Evolutionary conservation across 1,140 invertebrate species (phyloP).

Genomic region (Drosophila lacertosa): DNA sequence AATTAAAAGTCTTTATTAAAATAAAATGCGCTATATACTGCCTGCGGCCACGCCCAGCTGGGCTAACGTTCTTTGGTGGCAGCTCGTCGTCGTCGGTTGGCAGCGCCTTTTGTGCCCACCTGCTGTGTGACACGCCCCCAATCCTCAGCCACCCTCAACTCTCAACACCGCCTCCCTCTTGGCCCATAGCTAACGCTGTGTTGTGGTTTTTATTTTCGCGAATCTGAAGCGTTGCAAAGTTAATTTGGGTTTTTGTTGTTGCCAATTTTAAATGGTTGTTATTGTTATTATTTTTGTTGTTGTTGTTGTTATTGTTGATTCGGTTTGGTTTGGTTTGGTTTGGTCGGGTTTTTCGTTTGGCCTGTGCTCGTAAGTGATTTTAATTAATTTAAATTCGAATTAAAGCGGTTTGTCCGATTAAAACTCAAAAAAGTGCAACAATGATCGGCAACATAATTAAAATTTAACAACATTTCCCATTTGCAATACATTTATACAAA

Average conservation of each 20-base stretch:
- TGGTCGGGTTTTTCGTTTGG: conserved; percentile 52
- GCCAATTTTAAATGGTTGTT: conserved; percentile 53
- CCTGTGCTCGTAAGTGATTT: conserved; percentile 70
- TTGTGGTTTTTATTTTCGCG: conserved; percentile 59
- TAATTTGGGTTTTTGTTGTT: conserved; percentile 73
- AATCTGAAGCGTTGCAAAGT: conserved; percentile 72
- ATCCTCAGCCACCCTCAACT: background rate
- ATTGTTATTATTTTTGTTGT: conserved; percentile 28
- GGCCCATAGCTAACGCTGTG: conserved; percentile 17
- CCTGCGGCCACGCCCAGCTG: conserved; percentile 38
- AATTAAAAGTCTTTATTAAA: conserved; percentile 83
- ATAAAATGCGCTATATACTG: conserved; percentile 73
- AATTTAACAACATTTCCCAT: conserved; percentile 52
- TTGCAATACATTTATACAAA: conserved; percentile 37
- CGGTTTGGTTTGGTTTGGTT: conserved; percentile 31
- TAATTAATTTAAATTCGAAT: conserved; percentile 82
- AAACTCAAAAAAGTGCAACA: conserved; percentile 72
- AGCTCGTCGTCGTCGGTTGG: conserved; percentile 26
- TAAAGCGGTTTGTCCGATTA: conserved; percentile 75
- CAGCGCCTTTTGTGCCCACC: conserved; percentile 69
- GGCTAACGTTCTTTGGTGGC: conserved; percentile 10
- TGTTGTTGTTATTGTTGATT: conserved; percentile 41
- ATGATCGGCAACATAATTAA: conserved; percentile 62
- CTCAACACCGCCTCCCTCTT: background rate
- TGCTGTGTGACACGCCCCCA: conserved; percentile 52